These are phyloP conservation scores for Talpa occidentalis DNA, from an alignment of 2,113 vertebrate species.

Conservation along the genomic window DNA sequence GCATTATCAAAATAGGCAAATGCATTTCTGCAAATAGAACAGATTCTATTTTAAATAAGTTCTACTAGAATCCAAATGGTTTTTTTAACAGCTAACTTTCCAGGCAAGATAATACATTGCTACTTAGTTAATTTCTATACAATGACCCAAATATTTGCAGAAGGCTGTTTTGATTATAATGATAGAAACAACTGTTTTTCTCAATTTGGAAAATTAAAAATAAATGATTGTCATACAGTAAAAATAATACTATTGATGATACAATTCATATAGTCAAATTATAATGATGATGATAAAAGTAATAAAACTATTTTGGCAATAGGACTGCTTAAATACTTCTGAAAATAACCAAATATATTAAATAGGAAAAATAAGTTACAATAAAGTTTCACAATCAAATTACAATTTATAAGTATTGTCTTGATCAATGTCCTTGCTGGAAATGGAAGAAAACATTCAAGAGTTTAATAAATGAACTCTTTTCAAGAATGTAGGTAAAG, in stretches of 20 bases:
- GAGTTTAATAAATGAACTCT: neutral
- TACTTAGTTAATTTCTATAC: neutral
- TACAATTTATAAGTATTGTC: neutral
- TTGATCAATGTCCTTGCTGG: neutral
- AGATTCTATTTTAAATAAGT: conserved; percentile 21
- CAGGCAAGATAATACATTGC: neutral
- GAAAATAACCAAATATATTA: neutral
- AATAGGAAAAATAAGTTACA: neutral
- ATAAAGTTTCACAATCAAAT: conserved; percentile 1
- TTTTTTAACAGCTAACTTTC: neutral
- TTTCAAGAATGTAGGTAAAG: neutral
- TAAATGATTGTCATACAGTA: neutral
- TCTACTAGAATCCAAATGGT: neutral
- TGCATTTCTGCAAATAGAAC: neutral
- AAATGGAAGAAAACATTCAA: neutral
- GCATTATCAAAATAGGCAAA: conserved; percentile 54
- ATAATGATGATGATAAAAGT: neutral
- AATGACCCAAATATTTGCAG: neutral
- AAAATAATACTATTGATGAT: conserved; percentile 8
- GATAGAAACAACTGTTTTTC: neutral
- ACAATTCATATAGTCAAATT: neutral
- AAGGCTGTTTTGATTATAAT: neutral
- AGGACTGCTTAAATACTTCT: neutral
- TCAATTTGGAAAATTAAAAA: conserved; percentile 18
- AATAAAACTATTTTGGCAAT: neutral